phyloP scores from a whole-genome alignment of 2,113 vertebrate species.

The Istiophorus platypterus region DNA sequence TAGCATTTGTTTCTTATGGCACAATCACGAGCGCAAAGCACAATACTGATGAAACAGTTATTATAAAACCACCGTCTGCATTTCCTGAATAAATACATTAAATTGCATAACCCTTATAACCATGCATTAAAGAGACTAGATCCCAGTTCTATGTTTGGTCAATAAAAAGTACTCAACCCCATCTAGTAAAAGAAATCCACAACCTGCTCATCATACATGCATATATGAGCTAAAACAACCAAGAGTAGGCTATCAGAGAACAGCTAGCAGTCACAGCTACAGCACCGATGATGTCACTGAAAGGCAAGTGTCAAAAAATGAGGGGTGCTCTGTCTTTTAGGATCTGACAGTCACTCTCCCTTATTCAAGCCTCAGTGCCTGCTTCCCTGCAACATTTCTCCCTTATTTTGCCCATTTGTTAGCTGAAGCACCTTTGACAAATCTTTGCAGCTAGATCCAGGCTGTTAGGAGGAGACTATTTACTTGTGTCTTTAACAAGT shows the following conservation, averaged over 20 bases:
- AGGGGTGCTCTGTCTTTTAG: neutral
- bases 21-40: constrained; percentile 50
- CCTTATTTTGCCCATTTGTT: constrained; percentile 15
- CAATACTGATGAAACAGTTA: constrained; percentile 73
- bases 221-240: neutral
- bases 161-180: constrained; percentile 27
- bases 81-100: constrained; percentile 73
- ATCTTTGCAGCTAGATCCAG: constrained; percentile 19
- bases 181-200: neutral
- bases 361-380: neutral
- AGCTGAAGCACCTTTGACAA: constrained; percentile 54
- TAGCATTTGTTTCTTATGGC: constrained; percentile 56
- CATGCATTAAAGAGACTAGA: constrained; percentile 68
- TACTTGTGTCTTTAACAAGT: constrained; percentile 20
- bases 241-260: neutral
- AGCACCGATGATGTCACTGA: constrained; percentile 53
- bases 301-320: neutral
- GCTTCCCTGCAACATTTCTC: constrained; percentile 45
- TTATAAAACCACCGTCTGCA: constrained; percentile 44
- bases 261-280: constrained; percentile 31
- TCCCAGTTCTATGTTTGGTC: constrained; percentile 62
- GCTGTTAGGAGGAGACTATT: constrained; percentile 1
- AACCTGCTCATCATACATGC: constrained; percentile 10
- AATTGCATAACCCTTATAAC: constrained; percentile 60
- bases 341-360: neutral